phyloP scores from a whole-genome alignment of 2,888 invertebrate genomes.

The Apamea epomidion region DNA sequence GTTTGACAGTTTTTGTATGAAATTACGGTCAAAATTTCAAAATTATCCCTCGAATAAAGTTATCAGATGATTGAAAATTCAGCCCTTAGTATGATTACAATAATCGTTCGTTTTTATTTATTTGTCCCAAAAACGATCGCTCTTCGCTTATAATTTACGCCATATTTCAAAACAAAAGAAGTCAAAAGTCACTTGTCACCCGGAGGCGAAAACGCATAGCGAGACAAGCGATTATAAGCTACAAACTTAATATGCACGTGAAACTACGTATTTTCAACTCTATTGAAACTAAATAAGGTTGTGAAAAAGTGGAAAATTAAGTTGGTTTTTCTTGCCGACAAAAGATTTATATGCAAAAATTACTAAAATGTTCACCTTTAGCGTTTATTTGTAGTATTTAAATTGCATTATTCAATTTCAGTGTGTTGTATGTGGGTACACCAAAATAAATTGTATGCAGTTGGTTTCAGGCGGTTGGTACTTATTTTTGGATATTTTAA shows the following conservation, averaged over 20 bases:
- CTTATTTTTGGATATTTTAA: constrained; percentile 15
- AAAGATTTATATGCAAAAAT: constrained; percentile 76
- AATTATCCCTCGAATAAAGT: no score
- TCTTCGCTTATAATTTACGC: constrained; percentile 53
- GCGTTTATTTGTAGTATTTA: constrained; percentile 65
- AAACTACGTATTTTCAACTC: constrained; percentile 49
- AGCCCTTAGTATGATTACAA: background rate
- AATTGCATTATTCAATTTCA: constrained; percentile 67
- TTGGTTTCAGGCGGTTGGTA: background rate
- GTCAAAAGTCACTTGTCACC: constrained; percentile 82
- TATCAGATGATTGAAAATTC: no score
- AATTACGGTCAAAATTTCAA: no score
- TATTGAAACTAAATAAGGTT: constrained; percentile 40
- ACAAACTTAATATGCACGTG: constrained; percentile 43
- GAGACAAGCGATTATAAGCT: constrained; percentile 69
- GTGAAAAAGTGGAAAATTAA: constrained; percentile 11
- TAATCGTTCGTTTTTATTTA: background rate
- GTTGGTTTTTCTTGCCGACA: constrained; percentile 60
- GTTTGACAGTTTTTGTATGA: no score
- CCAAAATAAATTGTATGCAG: constrained; percentile 51
- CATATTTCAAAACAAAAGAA: constrained; percentile 79
- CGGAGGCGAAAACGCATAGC: constrained; percentile 75
- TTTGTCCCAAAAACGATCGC: constrained; percentile 36
- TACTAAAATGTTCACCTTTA: constrained; percentile 68
- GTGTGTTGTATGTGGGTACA: constrained; percentile 44